Conservation (phyloP, 2,888 invertebrate genomes). For the Leptinotarsa tumamoca region DNA sequence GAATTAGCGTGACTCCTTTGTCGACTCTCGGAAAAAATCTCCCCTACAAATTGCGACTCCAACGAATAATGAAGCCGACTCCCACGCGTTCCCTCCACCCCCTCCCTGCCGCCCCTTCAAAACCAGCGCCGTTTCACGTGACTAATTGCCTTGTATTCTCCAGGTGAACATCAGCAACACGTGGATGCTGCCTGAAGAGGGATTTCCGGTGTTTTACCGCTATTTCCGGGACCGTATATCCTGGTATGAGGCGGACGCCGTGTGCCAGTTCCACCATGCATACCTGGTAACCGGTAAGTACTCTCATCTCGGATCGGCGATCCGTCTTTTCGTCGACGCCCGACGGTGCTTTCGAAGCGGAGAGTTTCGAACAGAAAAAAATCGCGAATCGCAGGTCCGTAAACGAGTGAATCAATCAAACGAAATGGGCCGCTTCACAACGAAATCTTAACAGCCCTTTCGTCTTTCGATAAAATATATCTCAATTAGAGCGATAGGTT, state of each 20-base stretch:
- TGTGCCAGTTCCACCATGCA: slow-evolving; percentile 85
- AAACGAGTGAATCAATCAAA: too few species aligned
- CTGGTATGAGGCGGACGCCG: slow-evolving; percentile 87
- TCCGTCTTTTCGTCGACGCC: not conserved
- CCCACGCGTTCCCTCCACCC: not conserved
- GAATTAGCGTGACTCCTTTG: too few species aligned
- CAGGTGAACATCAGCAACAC: slow-evolving; percentile 87
- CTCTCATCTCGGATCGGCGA: not conserved
- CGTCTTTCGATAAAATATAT: too few species aligned
- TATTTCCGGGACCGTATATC: slow-evolving; percentile 87
- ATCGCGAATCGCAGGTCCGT: not conserved
- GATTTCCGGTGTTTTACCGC: slow-evolving; percentile 84
- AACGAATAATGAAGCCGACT: not conserved
- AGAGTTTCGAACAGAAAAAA: not conserved
- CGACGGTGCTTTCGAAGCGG: not conserved
- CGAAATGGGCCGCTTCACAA: too few species aligned
- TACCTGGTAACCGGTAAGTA: slow-evolving; percentile 82
- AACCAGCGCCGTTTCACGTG: not conserved
- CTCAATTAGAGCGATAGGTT: too few species aligned
- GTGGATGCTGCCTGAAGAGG: slow-evolving; percentile 85
- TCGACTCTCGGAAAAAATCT: too few species aligned
- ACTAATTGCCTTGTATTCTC: slow-evolving; percentile 50
- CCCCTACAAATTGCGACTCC: not conserved
- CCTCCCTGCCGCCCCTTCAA: not conserved
- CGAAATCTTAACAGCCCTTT: too few species aligned